phyloP scores from a whole-genome alignment of 64 coral and sea anemone species.

The Pocillopora damicornis region DNA sequence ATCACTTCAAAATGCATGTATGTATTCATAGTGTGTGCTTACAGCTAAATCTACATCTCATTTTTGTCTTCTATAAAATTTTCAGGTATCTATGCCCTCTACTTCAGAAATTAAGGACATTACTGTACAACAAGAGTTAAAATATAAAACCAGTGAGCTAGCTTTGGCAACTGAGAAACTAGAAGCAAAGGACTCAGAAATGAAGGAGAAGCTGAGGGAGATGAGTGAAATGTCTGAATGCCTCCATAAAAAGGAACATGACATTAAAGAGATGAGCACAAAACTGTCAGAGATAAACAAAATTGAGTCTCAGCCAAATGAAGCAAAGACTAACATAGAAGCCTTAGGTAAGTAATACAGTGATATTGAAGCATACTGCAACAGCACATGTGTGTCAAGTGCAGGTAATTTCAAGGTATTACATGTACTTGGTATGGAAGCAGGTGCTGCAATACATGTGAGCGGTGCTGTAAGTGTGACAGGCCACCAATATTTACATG shows the following conservation, averaged over 20 bases:
- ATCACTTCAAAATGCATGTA: too few relatives aligned
- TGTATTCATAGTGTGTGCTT: neutral
- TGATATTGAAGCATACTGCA: too few relatives aligned
- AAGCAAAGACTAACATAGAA: slow-evolving; percentile 41
- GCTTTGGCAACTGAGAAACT: slow-evolving; percentile 30
- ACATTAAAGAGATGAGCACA: slow-evolving; percentile 52
- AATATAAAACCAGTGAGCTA: neutral
- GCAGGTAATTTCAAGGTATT: too few relatives aligned
- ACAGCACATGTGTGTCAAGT: too few relatives aligned
- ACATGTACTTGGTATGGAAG: too few relatives aligned
- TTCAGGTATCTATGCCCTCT: neutral
- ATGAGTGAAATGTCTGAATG: slow-evolving; percentile 27
- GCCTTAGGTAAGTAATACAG: slow-evolving; percentile 45
- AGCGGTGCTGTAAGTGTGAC: too few relatives aligned
- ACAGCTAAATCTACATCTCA: neutral
- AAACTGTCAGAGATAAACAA: slow-evolving; percentile 50
- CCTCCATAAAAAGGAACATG: slow-evolving; percentile 55
- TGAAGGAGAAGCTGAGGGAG: slow-evolving; percentile 58
- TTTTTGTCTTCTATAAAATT: neutral
- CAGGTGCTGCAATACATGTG: too few relatives aligned
- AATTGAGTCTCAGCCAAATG: slow-evolving; percentile 36
- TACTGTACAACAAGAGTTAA: neutral
- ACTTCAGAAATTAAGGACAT: slow-evolving; percentile 1
- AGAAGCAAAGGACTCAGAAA: slow-evolving; percentile 35
- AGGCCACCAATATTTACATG: too few relatives aligned